A percentile compares a stretch with the other conserved stretches of the same genome.
phyloP scores from a whole-genome alignment of 2,888 invertebrate species.

The Epistrophe eligans region DNA sequence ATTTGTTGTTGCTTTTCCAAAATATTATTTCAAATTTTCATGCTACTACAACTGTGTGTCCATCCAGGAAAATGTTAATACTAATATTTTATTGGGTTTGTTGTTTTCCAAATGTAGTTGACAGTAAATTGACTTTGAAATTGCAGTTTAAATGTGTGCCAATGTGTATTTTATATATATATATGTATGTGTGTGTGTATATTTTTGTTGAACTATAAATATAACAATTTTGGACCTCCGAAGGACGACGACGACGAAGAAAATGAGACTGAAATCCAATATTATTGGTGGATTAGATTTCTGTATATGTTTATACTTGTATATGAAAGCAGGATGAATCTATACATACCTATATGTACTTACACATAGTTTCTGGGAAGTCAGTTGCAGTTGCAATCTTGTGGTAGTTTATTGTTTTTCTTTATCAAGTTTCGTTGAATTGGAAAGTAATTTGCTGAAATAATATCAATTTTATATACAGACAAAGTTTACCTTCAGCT shows the following conservation, averaged over 20 bases:
- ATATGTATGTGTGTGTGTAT: conserved; percentile 1
- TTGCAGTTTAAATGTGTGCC: conserved; percentile 48
- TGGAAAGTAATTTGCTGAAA: conserved; percentile 61
- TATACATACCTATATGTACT: neutral
- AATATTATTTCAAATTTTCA: neutral
- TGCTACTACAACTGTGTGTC: neutral
- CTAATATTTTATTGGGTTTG: conserved; percentile 71
- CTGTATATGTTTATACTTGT: neutral
- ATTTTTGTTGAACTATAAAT: conserved; percentile 53
- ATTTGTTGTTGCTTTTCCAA: neutral
- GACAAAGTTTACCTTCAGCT: neutral
- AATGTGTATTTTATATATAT: neutral
- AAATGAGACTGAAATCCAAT: conserved; percentile 61
- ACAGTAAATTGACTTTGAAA: conserved; percentile 73
- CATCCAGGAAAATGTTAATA: conserved; percentile 44
- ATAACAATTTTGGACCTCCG: conserved; percentile 47
- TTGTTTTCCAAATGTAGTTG: conserved; percentile 67
- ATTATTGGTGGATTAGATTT: conserved; percentile 61
- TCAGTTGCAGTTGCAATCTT: conserved; percentile 61
- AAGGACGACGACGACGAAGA: conserved; percentile 22
- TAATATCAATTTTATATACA: conserved; percentile 48
- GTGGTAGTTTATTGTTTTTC: conserved; percentile 69
- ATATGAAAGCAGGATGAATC: too few relatives aligned
- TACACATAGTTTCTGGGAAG: conserved; percentile 49
- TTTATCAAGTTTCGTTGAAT: conserved; percentile 37